Percentiles rank a stretch among this genome's conserved stretches.
phyloP scores from a whole-genome alignment of 2,888 invertebrate species.

The Heliconius charithonia region DNA sequence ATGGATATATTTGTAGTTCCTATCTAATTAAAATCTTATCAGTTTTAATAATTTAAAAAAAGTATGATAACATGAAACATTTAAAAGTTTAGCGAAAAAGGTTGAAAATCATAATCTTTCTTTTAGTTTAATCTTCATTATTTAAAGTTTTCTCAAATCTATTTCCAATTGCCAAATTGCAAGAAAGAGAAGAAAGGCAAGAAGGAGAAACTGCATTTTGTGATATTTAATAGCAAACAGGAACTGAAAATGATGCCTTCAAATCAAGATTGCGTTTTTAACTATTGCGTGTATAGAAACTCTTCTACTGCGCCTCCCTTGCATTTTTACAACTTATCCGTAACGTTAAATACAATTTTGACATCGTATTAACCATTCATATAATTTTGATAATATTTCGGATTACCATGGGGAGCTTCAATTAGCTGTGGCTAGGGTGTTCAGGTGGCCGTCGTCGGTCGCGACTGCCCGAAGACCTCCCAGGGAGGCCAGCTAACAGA shows the following conservation, averaged over 20 bases:
- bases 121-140: neutral
- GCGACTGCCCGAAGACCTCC: slow-evolving; percentile 71
- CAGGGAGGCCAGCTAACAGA: slow-evolving; percentile 72
- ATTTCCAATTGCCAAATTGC: too few species aligned
- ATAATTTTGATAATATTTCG: slow-evolving; percentile 50
- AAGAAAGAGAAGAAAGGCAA: too few species aligned
- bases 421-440: slow-evolving; percentile 70
- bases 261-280: neutral
- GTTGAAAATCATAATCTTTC: too few species aligned
- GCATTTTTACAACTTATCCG: neutral
- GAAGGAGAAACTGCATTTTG: neutral
- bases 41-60: neutral
- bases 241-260: too few species aligned
- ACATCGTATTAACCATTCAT: neutral
- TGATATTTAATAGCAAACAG: neutral
- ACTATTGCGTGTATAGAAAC: neutral
- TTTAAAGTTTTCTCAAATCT: neutral
- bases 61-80: too few species aligned
- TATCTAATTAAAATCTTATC: too few species aligned
- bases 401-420: slow-evolving; percentile 62
- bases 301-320: neutral
- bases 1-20: too few species aligned
- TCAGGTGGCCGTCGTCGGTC: slow-evolving; percentile 69
- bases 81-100: too few species aligned
- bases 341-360: neutral